Evolutionary conservation across 2,113 vertebrate species (phyloP), one percentile per base, ranked within the genome.

Genomic region (Donacobius atricapilla): DNA sequence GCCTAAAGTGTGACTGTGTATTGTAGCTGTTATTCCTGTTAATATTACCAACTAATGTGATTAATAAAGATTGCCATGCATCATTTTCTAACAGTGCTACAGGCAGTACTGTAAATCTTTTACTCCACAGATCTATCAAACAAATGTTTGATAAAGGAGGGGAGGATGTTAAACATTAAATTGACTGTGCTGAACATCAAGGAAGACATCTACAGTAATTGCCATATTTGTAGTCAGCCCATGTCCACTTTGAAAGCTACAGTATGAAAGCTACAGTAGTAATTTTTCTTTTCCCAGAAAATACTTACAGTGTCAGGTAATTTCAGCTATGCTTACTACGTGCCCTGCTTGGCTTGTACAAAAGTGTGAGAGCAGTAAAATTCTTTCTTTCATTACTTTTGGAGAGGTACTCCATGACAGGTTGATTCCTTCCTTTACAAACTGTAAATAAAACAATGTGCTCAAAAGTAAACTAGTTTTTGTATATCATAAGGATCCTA

Each of bases 261-360:
- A 75, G 85, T 30, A 65, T 51, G 44, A 95, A 97, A 96, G 33
- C 56, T 68, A 50, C 35, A 75, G 85, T 30, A 65, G 39, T 84
- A 76, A 90, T 96, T 93, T 97, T 93, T 95, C 94, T 95, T 92
- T 92, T 97, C 93, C 83, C 68, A 89, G 69, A 80, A 93, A 96
- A 93, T 93, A 85, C 81, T 93, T 92, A 53, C 8, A 57, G 47
- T 87, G 75, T 82, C 82, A 79, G 68, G 64, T 93, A 85, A 89
- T 72, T 83, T 95, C 63, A 94, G 39, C 78, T 42, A 1, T 79
- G 65, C 70, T 61, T 78, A 35, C 45, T 57, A 13, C 85, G 68
- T 92, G 56, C 23, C 53, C 50, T 82, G n/a, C 61, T 94, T 85
- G 78, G n/a, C 53, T 81, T 78, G n/a, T 80, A 37, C 45, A 35